Evolutionary conservation across 2,113 vertebrate genomes (phyloP), one percentile per base, ranked within the genome.

Genomic region (Chaetodon trifascialis): DNA sequence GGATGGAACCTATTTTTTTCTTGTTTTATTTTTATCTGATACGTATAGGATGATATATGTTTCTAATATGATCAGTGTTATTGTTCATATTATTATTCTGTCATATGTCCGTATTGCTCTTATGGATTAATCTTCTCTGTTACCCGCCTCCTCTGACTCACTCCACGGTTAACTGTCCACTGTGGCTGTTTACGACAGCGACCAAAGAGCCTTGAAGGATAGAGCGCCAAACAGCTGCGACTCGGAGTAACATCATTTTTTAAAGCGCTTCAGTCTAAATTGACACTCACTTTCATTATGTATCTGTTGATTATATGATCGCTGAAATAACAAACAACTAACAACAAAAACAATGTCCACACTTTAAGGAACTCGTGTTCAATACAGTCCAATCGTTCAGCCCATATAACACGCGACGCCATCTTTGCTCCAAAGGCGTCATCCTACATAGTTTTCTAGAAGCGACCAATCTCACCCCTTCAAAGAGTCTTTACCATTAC

Each of bases 401-500:
- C 3, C 30, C 15, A 65, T 1, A 11, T 54, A 0, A 16, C 3
- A 2, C 7, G 5, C 8, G 66, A 44, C 75, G 82, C 67, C 86
- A 86, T 91, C 7, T 90, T 90, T 86, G 2, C 51, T 65, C 30
- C 16, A 1, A 1, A 0, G 0, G 0, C 19, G 40, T 64, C 7
- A 10, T 8, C 44, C 21, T 1, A 0, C 14, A 3, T 21, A 0
- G 16, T 62, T 44, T 73, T 10, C 44, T 3, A 0, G 2, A 0
- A 11, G 78, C 0, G 70, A 58, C 36, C 4, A 17, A 63, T 92
- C 91, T 79, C 1, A 0, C 0, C 0, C 2, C 0, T 5, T 17
- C 0, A 58, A 38, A 89, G 4, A 69, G 36, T 77, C 82, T 92
- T 23, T 68, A 2, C 1, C 3, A 72, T 90, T 93, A 91, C 93